Conservation (phyloP, 1,140 invertebrate genomes). For the Coenobita brevimanus region DNA sequence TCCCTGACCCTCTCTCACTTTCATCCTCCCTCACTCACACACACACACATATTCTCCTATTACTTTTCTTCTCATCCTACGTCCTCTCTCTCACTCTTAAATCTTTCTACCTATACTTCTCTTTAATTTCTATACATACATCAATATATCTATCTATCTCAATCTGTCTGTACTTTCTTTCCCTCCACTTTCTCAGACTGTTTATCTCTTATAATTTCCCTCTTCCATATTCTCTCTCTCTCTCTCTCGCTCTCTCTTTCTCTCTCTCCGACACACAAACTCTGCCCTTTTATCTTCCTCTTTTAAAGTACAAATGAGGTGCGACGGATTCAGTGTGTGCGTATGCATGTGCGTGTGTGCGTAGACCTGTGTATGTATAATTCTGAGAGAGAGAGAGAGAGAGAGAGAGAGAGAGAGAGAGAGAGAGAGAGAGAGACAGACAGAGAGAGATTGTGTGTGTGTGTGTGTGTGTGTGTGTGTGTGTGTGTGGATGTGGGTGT, state of each 20-base stretch:
- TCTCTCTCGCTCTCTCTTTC: background rate
- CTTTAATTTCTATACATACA: background rate
- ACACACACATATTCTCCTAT: background rate
- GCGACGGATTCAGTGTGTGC: too few relatives aligned
- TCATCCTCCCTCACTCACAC: background rate
- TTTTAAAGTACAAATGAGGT: background rate
- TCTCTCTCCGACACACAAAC: background rate
- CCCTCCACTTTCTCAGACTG: background rate
- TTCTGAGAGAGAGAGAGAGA: too few relatives aligned
- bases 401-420: too few relatives aligned
- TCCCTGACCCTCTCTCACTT: background rate
- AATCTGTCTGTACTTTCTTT: background rate
- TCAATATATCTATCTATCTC: too few relatives aligned
- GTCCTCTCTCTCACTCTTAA: background rate
- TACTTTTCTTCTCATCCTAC: background rate
- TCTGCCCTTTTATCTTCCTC: background rate
- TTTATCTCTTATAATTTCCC: background rate
- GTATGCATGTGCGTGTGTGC: too few relatives aligned
- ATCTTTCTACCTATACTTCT: background rate
- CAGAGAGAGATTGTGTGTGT: too few relatives aligned
- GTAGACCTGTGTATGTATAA: too few relatives aligned
- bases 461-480: background rate
- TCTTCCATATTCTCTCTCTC: background rate
- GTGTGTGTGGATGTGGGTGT: too few relatives aligned
- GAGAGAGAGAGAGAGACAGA: too few relatives aligned